Conservation (phyloP, 2,113 vertebrate genomes). For the Onychostruthus taczanowskii region DNA sequence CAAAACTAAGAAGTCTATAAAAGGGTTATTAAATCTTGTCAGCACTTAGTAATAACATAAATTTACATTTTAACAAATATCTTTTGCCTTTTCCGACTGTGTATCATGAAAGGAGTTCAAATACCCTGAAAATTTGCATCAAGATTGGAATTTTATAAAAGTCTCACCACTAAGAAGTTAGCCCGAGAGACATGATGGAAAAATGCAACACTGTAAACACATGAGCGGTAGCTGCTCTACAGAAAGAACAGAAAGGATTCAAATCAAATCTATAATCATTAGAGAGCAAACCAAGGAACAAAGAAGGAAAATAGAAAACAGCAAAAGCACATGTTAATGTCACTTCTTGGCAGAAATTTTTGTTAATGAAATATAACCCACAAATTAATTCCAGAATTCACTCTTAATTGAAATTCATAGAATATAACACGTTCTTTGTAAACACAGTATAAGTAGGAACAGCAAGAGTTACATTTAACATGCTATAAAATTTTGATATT, state of each 20-base stretch:
- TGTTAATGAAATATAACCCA: neutral
- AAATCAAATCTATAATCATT: neutral
- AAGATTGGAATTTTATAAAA: neutral
- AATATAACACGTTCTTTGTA: neutral
- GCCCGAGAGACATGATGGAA: neutral
- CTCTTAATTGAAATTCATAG: neutral
- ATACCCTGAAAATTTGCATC: neutral
- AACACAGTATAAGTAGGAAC: neutral
- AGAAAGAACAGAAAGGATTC: neutral
- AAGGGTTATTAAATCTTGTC: neutral
- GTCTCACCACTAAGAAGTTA: neutral
- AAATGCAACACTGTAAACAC: neutral
- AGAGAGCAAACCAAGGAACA: neutral
- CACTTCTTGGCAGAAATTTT: neutral
- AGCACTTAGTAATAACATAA: neutral
- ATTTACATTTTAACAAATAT: neutral
- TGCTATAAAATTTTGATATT: neutral
- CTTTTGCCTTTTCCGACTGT: neutral
- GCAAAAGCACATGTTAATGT: neutral
- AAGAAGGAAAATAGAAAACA: neutral
- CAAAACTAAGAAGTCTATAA: neutral
- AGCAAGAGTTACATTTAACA: neutral
- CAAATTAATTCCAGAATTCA: neutral
- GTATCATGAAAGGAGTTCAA: neutral
- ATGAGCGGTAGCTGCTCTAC: neutral